A percentile compares a stretch with the other conserved stretches of the same genome.
phyloP scores from a whole-genome alignment of 2,797 vertebrate species.

The Carcharodon carcharias region DNA sequence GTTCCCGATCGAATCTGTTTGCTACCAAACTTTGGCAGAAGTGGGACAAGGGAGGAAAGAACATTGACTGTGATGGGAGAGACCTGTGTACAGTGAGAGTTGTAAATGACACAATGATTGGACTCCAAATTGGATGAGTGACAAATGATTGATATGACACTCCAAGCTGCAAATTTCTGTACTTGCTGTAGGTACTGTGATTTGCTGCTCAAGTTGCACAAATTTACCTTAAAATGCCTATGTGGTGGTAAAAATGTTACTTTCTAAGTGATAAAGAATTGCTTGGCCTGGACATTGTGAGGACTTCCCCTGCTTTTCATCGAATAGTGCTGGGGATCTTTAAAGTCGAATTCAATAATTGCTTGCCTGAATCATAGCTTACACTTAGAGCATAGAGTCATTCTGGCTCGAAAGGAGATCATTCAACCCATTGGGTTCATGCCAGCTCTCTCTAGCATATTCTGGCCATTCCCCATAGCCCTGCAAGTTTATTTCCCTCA shows the following conservation, averaged over 20 bases:
- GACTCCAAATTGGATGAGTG: not conserved
- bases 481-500: too few species aligned
- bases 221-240: not conserved
- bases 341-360: not conserved
- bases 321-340: not conserved
- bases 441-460: too few species aligned
- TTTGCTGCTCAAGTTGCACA: not conserved
- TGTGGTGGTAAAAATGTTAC: not conserved
- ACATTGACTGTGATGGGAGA: not conserved
- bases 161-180: not conserved
- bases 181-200: not conserved
- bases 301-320: not conserved
- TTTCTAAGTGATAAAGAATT: not conserved
- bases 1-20: not conserved
- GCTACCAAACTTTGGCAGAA: not conserved
- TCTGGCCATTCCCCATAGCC: too few species aligned
- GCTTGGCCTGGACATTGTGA: not conserved
- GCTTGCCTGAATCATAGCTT: too few species aligned
- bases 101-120: not conserved
- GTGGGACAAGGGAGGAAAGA: not conserved
- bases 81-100: not conserved
- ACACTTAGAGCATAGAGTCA: too few species aligned
- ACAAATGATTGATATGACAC: not conserved
- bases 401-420: too few species aligned
- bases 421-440: too few species aligned